Evolutionary conservation across 2,113 vertebrate genomes (phyloP), one percentile per base, ranked within the genome.

Genomic region (Balaenoptera acutorostrata): DNA sequence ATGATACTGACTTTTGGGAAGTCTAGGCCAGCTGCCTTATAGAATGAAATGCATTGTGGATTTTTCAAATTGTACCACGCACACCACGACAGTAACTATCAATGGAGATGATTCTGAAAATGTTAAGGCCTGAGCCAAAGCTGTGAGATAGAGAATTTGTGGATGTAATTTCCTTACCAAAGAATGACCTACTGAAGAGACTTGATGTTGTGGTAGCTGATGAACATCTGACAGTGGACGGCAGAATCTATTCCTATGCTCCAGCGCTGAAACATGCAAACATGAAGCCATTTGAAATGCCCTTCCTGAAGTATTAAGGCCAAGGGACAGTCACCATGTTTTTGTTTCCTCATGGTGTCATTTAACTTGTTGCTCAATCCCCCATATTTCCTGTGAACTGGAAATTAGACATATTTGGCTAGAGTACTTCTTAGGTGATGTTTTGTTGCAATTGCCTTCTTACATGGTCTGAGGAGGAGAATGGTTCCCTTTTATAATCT

Each of bases 171-270:
- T 21, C 7, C 20, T 57, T 57, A 57, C 55, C 55, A 57, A 57
- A 57, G 55, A 57, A 57, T 57, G 55, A 57, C 55, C 20, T 57
- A 3, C 20, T 57, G 20, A 57, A 57, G 20, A 57, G 20, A 57
- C 55, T 57, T 57, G 55, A 57, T 57, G 99, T 99, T 49, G 96
- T 99, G 9, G 49, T 99, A 93, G 99, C 99, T 97, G 99, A 99
- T 86, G 99, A 99, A 14, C 99, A 99, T 1, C 98, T 99, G 17
- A 97, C 99, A 27, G 99, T 99, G 97, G 99, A 99, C 83, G 98
- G 99, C 85, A 99, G 99, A 98, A 99, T 99, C 84, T 99, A 99
- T 57, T 99, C 99, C 57, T 99, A 99, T 0, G 99, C 99, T 0
- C 98, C 99, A 99, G 99, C 99, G 3, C 99, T 99, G 98, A 99